Evolutionary conservation across 2,113 vertebrate species (phyloP), one percentile per base, ranked within the genome.

Genomic region (Leucosticte australis): DNA sequence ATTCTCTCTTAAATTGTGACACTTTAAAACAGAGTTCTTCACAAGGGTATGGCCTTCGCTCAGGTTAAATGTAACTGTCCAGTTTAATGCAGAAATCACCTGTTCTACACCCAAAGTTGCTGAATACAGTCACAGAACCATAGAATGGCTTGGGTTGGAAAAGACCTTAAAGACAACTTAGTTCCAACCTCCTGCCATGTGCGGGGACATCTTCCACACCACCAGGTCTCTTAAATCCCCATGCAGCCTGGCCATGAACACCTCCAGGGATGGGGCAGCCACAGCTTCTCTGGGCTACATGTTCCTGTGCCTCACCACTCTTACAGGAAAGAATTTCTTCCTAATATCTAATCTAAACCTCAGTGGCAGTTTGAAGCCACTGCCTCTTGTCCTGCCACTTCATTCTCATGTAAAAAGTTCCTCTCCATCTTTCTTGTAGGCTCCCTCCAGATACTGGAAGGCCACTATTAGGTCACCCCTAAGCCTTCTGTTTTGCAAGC

Each of bases 121-220:
- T 23, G 27, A 77, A 68, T 17, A 11, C 7, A 30, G 20, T 15
- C 15, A 11, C 5, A 47, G 41, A n/a, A 28, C 20, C 23, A 19
- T 18, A 69, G 70, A 69, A 74, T 47, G 28, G 10, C 8, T 53
- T 68, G 13, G 24, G 9, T 35, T 47, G 30, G 30, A 82, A 89
- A 21, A 82, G 11, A 55, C 5, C 8, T 47, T 55, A 27, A 47
- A 47, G 30, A 31, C 15, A 50, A 12, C 27, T n/a, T 55, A 23
- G 2, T 83, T 76, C 47, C 21, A 22, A 2, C 5, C 9, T 44
- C 8, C 6, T 31, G 12, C 47, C 18, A 19, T 11, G 9, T 21
- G 3, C 13, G 60, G 19, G 8, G 14, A 27, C 14, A 53, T 4
- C 53, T 75, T 47, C 20, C 9, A n/a, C n/a, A 26, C 0, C 1